Conservation (phyloP, 2,888 invertebrate species). For the Coleophora flavipennella region DNA sequence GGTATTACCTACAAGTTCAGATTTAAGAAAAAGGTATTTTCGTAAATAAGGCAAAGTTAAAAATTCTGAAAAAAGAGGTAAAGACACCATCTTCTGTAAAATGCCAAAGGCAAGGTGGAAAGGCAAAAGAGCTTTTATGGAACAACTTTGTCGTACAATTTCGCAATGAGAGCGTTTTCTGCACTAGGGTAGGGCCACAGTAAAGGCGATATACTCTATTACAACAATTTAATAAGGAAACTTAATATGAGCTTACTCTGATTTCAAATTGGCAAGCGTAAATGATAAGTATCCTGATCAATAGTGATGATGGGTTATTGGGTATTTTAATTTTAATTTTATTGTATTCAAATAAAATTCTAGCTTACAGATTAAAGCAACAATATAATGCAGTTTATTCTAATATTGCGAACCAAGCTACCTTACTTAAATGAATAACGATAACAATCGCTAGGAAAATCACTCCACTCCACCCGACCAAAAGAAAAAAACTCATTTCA, state of each 20-base stretch:
- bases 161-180: conserved; percentile 50
- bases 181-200: conserved; percentile 20
- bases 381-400: too few relatives aligned
- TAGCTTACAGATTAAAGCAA: too few relatives aligned
- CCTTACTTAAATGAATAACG: too few relatives aligned
- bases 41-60: conserved; percentile 26
- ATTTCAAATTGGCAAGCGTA: too few relatives aligned
- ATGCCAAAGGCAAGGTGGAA: conserved; percentile 61
- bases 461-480: conserved; percentile 25
- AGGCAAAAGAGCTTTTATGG: conserved; percentile 63
- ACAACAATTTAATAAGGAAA: too few relatives aligned
- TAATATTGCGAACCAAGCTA: too few relatives aligned
- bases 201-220: conserved; percentile 6
- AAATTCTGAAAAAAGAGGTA: conserved; percentile 20
- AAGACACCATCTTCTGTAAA: conserved; percentile 38
- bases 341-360: too few relatives aligned
- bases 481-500: conserved; percentile 33
- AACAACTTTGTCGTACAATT: conserved; percentile 55
- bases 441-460: conserved; percentile 19
- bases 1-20: neutral
- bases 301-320: too few relatives aligned
- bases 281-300: too few relatives aligned
- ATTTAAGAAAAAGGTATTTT: conserved; percentile 22
- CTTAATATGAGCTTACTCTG: too few relatives aligned
- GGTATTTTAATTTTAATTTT: too few relatives aligned